A percentile compares a stretch with the other conserved stretches of the same genome.
phyloP scores from a whole-genome alignment of 2,797 vertebrate species.

The Orientallactaga sibirica region DNA sequence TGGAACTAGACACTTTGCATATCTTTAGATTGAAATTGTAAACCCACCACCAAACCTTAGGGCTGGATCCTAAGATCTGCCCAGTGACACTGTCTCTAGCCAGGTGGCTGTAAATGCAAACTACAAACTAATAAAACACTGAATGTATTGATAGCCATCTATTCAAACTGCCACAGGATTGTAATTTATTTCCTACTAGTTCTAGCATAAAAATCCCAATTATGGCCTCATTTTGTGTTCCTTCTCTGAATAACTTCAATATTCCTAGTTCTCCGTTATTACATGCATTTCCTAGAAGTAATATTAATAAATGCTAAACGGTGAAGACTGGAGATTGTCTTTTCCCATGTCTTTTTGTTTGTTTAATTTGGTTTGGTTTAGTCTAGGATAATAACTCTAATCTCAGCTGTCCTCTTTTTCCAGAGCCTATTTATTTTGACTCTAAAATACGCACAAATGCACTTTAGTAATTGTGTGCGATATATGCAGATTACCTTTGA shows the following conservation, averaged over 20 bases:
- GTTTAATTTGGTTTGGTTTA: neutral
- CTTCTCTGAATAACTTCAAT: neutral
- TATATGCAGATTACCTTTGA: neutral
- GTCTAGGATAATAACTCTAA: neutral
- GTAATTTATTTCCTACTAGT: neutral
- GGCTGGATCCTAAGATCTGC: no score
- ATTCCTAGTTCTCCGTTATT: neutral
- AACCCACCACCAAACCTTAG: no score
- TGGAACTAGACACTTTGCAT: no score
- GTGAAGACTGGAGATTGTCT: neutral
- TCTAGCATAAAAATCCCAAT: neutral
- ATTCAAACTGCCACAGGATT: neutral
- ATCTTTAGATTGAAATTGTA: no score
- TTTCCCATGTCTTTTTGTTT: neutral
- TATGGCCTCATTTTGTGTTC: neutral
- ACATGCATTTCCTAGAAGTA: neutral
- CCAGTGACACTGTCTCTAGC: no score
- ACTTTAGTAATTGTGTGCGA: neutral
- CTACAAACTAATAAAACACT: no score
- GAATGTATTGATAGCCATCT: no score
- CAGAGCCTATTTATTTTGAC: neutral
- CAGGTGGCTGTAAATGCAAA: no score
- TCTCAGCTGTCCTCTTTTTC: neutral
- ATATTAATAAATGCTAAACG: neutral
- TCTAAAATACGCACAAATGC: neutral